Percentiles rank a stretch among this genome's conserved stretches.
phyloP scores from a whole-genome alignment of 2,113 vertebrate species.

The Rhabdomys dilectus region DNA sequence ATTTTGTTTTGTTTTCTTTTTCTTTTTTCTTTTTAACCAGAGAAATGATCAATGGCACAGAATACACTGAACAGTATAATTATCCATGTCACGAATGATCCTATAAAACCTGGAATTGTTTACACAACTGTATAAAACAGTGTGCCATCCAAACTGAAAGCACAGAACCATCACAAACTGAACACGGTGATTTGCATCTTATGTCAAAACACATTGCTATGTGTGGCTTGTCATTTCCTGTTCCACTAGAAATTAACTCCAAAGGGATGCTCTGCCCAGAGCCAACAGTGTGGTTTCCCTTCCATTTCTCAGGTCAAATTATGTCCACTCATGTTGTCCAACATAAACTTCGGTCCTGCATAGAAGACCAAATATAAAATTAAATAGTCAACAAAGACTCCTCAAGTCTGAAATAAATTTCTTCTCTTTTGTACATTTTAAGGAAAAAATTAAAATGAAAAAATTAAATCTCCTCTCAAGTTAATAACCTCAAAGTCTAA shows the following conservation, averaged over 20 bases:
- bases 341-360: slow-evolving; percentile 6
- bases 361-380: slow-evolving; percentile 21
- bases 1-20: not conserved
- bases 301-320: slow-evolving; percentile 30
- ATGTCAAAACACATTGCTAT: not conserved
- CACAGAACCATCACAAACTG: slow-evolving; percentile 43
- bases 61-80: not conserved
- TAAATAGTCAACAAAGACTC: not conserved
- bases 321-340: not conserved
- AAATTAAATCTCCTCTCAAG: slow-evolving; percentile 13
- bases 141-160: not conserved
- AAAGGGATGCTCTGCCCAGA: slow-evolving; percentile 2
- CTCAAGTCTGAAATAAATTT: not conserved
- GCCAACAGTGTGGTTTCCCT: not conserved
- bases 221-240: not conserved
- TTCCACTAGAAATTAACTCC: not conserved
- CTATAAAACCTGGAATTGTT: not conserved
- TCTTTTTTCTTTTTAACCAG: not conserved
- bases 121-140: slow-evolving; percentile 36
- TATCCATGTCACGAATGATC: slow-evolving; percentile 3
- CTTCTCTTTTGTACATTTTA: not conserved
- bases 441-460: slow-evolving; percentile 12
- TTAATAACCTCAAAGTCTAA: slow-evolving; percentile 14
- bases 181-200: not conserved
- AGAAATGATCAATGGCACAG: not conserved